Percentiles rank a stretch among this genome's conserved stretches.
These are phyloP conservation scores for Dallia pectoralis DNA, from an alignment of 2,797 vertebrate species.

Conservation along the genomic window DNA sequence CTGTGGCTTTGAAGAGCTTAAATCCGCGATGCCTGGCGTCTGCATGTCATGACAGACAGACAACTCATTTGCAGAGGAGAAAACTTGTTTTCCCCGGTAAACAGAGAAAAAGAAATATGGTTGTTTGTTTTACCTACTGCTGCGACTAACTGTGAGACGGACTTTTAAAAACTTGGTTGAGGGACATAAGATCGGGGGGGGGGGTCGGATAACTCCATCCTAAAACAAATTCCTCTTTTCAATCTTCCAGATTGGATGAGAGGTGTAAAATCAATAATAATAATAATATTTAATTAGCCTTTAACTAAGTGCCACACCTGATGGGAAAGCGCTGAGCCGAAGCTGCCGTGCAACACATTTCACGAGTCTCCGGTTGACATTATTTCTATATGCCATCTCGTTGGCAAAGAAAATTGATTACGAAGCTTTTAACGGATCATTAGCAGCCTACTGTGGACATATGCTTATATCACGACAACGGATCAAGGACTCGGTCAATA, in stretches of 20 bases:
- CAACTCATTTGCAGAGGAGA: slow-evolving; percentile 13
- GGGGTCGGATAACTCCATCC: background rate
- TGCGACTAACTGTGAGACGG: slow-evolving; percentile 9
- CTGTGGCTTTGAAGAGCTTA: slow-evolving; percentile 18
- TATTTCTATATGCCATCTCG: too few species aligned
- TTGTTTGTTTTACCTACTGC: slow-evolving; percentile 10
- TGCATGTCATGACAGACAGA: slow-evolving; percentile 13
- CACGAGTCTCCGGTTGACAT: too few species aligned
- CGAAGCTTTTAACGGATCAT: too few species aligned
- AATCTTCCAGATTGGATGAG: too few species aligned
- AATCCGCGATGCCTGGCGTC: slow-evolving; percentile 13
- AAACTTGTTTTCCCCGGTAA: background rate
- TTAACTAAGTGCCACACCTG: too few species aligned
- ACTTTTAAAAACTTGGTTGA: background rate
- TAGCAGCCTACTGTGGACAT: too few species aligned
- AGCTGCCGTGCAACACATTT: too few species aligned
- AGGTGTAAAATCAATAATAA: background rate
- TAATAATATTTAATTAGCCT: too few species aligned
- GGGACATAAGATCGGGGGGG: background rate
- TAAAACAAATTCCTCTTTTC: background rate
- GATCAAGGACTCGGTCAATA: too few species aligned
- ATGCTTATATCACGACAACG: too few species aligned
- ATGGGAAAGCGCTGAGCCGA: too few species aligned
- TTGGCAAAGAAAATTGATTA: too few species aligned
- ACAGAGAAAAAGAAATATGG: background rate